Base-by-base conservation (phyloP, 1,140 invertebrate species). In the Pogonomyrmex barbatus region DNA sequence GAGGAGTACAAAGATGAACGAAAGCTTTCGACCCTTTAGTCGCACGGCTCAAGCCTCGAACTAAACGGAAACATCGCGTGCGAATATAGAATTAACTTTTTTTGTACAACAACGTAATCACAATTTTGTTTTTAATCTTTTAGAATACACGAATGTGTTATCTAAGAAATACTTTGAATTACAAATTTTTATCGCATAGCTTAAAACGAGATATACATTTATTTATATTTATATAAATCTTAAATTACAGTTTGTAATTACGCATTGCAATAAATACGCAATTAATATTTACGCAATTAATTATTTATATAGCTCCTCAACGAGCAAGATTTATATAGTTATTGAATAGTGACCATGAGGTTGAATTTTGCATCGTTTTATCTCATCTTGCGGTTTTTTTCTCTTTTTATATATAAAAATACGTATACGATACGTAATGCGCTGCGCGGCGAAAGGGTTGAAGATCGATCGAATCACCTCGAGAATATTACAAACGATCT, bases 401-500 rank as follows among this genome's bases (percentile, higher is more conserved):
- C 6, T 75, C 24, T 42, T 39, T 17, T 36, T 17, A 33, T 60
- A 47, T 36, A 2, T 6, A 52, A 2, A 8, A 12, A 45, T 24
- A 5, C 24, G 24, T 24, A 24, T 24, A 24, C 24, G 24, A 24
- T 24, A 24, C 24, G 24, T 24, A 24, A 24, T 24, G 24, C 24
- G 24, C 65, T 81, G 36, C 17, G 79, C 54, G 42, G 56, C 42
- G 10, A 60, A 75, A 60, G 68, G 79, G 54, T 83, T 60, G 79
- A 75, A 54, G n/a, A 54, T 71, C 52, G 39, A 56, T 84, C 17
- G 68, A 76, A 39, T 62, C 12, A 45, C 45, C 42, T 71, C 45
- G 62, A 24, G 24, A 76, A 81, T 71, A 65, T 33, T 42, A 83
- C 17, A 78, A 89, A 79, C n/a, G 56, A 90, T 89, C 85, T 62